Evolutionary conservation across 2,888 invertebrate genomes (phyloP).

Genomic region (Aquatica leii): DNA sequence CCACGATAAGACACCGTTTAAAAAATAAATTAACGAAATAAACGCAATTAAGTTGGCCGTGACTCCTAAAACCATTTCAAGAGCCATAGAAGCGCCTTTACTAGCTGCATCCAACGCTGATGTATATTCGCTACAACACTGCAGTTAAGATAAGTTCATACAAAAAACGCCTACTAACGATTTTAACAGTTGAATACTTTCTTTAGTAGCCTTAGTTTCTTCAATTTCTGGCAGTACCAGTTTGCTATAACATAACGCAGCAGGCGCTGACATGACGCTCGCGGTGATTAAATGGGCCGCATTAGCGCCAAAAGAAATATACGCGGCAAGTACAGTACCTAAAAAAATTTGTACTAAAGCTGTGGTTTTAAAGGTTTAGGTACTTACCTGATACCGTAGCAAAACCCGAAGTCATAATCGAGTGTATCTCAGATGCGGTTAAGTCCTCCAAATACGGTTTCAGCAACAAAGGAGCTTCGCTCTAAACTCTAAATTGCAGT

Average conservation of each 20-base stretch:
- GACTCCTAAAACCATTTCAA: conserved; percentile 84
- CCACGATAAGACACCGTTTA: conserved; percentile 85
- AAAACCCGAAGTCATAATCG: conserved; percentile 94
- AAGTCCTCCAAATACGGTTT: conserved; percentile 85
- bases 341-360: conserved; percentile 35
- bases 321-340: conserved; percentile 91
- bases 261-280: conserved; percentile 96
- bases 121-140: conserved; percentile 73
- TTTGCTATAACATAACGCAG: conserved; percentile 89
- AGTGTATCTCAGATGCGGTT: conserved; percentile 91
- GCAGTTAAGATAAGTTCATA: not conserved
- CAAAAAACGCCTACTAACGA: conserved; percentile 74
- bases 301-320: conserved; percentile 88
- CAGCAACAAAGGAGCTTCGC: conserved; percentile 89
- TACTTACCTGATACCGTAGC: conserved; percentile 86
- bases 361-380: not conserved
- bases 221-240: conserved; percentile 92
- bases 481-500: conserved; percentile 68
- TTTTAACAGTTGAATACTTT: conserved; percentile 76
- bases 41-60: conserved; percentile 93
- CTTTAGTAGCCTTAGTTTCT: conserved; percentile 76
- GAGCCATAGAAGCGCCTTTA: conserved; percentile 84
- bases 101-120: conserved; percentile 92
- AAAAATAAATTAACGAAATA: conserved; percentile 84
- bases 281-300: conserved; percentile 91